Percentiles rank a stretch among this genome's conserved stretches.
Conservation (phyloP, 1,140 invertebrate species). For the Eriosoma lanigerum region DNA sequence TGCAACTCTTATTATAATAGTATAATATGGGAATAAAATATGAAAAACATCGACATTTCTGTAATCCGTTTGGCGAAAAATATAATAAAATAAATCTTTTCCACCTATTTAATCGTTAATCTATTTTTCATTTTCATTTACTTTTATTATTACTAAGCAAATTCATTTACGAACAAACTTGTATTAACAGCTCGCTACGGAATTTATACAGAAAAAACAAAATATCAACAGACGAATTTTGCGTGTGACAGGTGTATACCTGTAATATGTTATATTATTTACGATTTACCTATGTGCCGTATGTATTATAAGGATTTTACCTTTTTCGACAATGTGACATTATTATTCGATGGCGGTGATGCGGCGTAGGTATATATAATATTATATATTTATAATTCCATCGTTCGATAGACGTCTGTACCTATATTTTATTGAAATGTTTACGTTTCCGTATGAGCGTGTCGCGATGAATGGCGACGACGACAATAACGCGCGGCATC, state of each 20-base stretch:
- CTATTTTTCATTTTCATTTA: too few species aligned
- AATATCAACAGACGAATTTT: conserved; percentile 7
- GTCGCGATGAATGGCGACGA: background rate
- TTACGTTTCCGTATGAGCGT: conserved; percentile 33
- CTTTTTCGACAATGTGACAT: conserved; percentile 38
- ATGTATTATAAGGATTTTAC: background rate
- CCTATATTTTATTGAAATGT: conserved; percentile 41
- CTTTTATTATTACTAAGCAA: too few species aligned
- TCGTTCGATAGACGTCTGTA: background rate
- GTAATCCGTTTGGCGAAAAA: background rate
- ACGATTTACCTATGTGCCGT: too few species aligned
- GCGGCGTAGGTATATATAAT: too few species aligned
- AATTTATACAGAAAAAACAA: too few species aligned
- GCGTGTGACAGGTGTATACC: conserved; percentile 4
- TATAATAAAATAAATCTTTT: too few species aligned
- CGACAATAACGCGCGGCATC: conserved; percentile 24
- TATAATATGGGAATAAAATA: too few species aligned
- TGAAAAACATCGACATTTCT: background rate
- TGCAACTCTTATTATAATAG: too few species aligned
- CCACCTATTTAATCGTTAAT: too few species aligned
- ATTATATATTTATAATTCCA: background rate
- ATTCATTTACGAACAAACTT: too few species aligned
- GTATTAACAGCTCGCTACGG: too few species aligned
- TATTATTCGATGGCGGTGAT: background rate
- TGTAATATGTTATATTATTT: too few species aligned